A percentile compares a stretch with the other conserved stretches of the same genome.
Conservation (phyloP, 23 tunicate species). For the Halocynthia roretzi region DNA sequence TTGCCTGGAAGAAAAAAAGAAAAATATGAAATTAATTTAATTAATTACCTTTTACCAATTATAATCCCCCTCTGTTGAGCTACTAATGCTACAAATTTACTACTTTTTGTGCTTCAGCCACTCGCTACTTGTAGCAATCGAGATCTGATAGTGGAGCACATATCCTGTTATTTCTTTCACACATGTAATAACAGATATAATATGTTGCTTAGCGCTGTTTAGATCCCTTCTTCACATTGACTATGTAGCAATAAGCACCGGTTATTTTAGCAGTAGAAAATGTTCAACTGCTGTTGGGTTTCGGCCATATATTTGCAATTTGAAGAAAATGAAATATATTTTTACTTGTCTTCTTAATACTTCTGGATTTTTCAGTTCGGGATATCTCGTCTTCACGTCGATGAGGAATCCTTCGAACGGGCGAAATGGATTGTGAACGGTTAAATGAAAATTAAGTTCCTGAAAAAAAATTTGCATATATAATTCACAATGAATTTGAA, state of each 20-base stretch:
- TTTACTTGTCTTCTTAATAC: constrained; percentile 46
- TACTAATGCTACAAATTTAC: too few relatives aligned
- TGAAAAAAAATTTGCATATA: constrained; percentile 3
- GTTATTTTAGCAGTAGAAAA: not conserved
- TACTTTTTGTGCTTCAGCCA: too few relatives aligned
- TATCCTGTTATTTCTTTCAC: too few relatives aligned
- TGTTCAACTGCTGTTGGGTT: not conserved
- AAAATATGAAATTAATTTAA: too few relatives aligned
- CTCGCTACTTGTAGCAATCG: too few relatives aligned
- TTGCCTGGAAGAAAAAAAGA: constrained; percentile 30
- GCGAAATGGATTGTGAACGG: constrained; percentile 81
- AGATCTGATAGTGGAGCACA: too few relatives aligned
- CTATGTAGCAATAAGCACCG: not conserved
- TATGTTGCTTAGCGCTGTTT: too few relatives aligned
- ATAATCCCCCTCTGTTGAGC: too few relatives aligned
- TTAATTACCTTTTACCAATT: too few relatives aligned
- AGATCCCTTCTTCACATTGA: not conserved
- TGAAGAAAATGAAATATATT: too few relatives aligned
- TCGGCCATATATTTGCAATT: not conserved
- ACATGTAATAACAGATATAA: too few relatives aligned
- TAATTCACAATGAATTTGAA: too few relatives aligned
- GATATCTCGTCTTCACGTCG: constrained; percentile 73
- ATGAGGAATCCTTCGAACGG: constrained; percentile 95
- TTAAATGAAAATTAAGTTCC: constrained; percentile 78
- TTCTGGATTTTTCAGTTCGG: constrained; percentile 43